phyloP scores from a whole-genome alignment of 2,113 vertebrate genomes.

The Rissa tridactyla region DNA sequence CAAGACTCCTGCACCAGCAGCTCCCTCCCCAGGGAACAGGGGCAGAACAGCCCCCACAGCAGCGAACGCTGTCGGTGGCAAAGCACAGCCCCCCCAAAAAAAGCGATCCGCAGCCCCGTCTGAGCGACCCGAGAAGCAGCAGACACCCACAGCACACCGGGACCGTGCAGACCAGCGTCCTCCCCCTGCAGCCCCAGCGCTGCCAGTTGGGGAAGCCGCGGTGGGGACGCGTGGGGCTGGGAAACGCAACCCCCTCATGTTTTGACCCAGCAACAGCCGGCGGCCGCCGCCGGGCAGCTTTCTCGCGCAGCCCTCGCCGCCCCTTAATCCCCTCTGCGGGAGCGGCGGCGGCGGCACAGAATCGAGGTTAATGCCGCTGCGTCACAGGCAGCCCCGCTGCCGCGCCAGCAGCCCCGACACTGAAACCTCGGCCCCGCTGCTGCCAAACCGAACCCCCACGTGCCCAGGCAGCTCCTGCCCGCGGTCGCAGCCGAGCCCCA shows the following conservation, averaged over 20 bases:
- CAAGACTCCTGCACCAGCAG: background rate
- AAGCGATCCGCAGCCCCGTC: rapidly evolving
- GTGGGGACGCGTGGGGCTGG: rapidly evolving
- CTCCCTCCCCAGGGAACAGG: background rate
- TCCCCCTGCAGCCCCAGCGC: background rate
- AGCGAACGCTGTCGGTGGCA: rapidly evolving
- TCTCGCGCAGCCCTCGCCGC: background rate
- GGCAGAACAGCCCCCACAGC: background rate
- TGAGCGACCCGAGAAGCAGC: rapidly evolving
- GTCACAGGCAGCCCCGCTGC: constrained; percentile 22
- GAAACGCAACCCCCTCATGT: background rate
- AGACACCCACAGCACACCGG: rapidly evolving
- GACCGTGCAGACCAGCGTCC: background rate
- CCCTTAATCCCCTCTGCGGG: constrained; percentile 46
- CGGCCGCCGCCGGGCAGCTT: background rate
- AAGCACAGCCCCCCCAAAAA: background rate
- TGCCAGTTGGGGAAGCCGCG: rapidly evolving
- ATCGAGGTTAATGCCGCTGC: constrained; percentile 64
- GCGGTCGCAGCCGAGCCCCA: rapidly evolving
- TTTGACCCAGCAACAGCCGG: background rate
- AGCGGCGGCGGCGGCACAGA: background rate
- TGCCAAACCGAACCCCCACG: background rate
- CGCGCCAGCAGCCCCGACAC: background rate
- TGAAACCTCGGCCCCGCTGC: background rate
- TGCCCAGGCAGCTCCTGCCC: background rate